phyloP scores from a whole-genome alignment of 2,888 invertebrate species.

The Rutpela maculata region DNA sequence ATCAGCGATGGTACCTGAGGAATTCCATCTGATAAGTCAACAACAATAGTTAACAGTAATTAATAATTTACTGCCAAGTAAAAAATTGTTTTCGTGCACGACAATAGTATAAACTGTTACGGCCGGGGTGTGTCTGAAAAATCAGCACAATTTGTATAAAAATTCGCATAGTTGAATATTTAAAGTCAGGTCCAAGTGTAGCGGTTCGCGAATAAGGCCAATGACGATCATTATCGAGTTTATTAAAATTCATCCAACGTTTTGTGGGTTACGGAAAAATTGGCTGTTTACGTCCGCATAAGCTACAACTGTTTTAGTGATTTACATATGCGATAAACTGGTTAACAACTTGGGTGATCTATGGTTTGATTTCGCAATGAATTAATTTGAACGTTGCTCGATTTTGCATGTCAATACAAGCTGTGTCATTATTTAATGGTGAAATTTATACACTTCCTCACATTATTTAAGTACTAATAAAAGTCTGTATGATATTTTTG shows the following conservation, averaged over 20 bases:
- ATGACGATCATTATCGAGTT: slow-evolving; percentile 47
- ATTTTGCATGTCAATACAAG: no score
- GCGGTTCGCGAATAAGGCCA: slow-evolving; percentile 50
- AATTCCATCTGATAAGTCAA: slow-evolving; percentile 13
- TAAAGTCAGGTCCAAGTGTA: slow-evolving; percentile 53
- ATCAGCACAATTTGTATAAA: slow-evolving; percentile 52
- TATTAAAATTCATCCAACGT: slow-evolving; percentile 51
- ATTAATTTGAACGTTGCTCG: slow-evolving; percentile 15
- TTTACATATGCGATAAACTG: slow-evolving; percentile 30
- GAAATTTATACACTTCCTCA: no score
- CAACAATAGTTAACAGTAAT: slow-evolving; percentile 13
- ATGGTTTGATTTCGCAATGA: slow-evolving; percentile 11
- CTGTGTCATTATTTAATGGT: no score
- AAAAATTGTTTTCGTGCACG: slow-evolving; percentile 4
- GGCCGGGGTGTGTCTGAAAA: slow-evolving; percentile 48
- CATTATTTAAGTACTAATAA: no score
- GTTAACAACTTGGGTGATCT: slow-evolving; percentile 34
- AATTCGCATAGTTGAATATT: slow-evolving; percentile 62
- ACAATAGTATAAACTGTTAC: slow-evolving; percentile 31
- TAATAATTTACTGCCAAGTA: neutral
- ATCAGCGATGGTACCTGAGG: neutral
- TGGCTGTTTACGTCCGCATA: slow-evolving; percentile 47
- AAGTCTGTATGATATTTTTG: no score
- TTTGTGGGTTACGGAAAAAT: slow-evolving; percentile 53
- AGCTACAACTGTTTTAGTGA: slow-evolving; percentile 7